Base-by-base conservation (phyloP, 2,888 invertebrate genomes). In the Autographa gamma region DNA sequence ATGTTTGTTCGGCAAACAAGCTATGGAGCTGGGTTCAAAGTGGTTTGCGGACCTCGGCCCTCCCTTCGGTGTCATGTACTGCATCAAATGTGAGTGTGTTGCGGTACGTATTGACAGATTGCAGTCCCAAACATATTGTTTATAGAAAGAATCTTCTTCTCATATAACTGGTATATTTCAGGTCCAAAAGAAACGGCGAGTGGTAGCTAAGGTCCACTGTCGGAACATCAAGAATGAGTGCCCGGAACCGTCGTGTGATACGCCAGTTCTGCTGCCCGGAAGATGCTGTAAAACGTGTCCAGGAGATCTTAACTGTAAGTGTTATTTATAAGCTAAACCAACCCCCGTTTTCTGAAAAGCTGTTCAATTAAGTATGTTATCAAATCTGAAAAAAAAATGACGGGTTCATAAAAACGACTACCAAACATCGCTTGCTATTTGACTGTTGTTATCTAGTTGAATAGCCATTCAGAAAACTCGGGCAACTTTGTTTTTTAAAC, bases 1-100 rank as follows among this genome's bases (percentile, higher is more conserved):
- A 96, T 99, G 99, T 91, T 97, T 97, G 86, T 98, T 99, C 91
- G 99, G 98, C 74, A 98, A 98, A 90, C 97, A 97, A 92, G 96
- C 98, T 66, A 97, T 98, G 86, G 98, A 98, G 93, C 96, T 99
- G 82, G 98, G 98, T 67, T 98, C 98, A 64, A 97, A 97, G 85
- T 99, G 99, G 99, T 98, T 97, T 89, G 98, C 99, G 64, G 98
- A 98, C 92, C 96, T 99, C 82, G 99, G 99, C 69, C 98, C 98
- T 67, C 99, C 99, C 19, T 98, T 98, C 91, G 99, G 99, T 76
- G 97, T 98, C 80, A 98, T 99, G 97, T 98, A 98, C 95, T 99
- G 99, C 97, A 98, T 99, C 96, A 97, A 97, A 96, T 99, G 99
- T 96, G 98, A 98, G 96, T 99, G 99, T 96, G 97, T 98, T 88